These are phyloP conservation scores for Psittacula echo DNA, from an alignment of 2,797 vertebrate species.

Conservation along the genomic window DNA sequence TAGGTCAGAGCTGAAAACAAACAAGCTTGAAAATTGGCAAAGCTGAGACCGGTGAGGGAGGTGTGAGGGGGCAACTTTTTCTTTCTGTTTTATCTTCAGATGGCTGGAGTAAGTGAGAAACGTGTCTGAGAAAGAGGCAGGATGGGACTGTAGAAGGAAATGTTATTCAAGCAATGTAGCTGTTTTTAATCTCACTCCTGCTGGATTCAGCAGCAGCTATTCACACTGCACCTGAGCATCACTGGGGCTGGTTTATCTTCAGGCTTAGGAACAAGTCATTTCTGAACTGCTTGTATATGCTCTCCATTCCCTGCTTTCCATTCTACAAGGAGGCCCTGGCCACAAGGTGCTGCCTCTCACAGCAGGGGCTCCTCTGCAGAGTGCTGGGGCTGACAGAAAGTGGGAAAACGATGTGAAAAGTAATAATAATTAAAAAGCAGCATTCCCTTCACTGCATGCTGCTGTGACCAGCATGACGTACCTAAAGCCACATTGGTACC, in stretches of 20 bases:
- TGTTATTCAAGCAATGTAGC: background rate
- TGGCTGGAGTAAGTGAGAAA: background rate
- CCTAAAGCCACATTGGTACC: background rate
- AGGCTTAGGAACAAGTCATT: fast-evolving
- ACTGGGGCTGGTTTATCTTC: background rate
- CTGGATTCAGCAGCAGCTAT: background rate
- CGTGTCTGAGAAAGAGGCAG: background rate
- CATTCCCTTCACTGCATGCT: background rate
- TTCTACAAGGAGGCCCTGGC: background rate
- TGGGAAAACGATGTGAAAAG: fast-evolving
- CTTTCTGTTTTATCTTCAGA: background rate
- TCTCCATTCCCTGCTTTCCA: background rate
- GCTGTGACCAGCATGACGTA: background rate
- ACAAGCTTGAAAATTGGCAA: background rate
- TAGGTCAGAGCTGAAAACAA: background rate
- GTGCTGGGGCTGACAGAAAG: background rate
- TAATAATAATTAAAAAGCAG: background rate
- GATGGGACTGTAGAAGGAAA: background rate
- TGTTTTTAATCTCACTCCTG: background rate
- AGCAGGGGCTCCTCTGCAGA: background rate
- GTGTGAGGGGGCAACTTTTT: background rate
- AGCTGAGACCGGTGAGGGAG: background rate
- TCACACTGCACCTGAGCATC: background rate
- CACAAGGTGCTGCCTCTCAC: background rate
- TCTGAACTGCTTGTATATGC: background rate